A percentile compares a stretch with the other conserved stretches of the same genome.
Evolutionary conservation across 92 coral and sea anemone genomes (phyloP).

Genomic region (Umimayanthus kanabou): DNA sequence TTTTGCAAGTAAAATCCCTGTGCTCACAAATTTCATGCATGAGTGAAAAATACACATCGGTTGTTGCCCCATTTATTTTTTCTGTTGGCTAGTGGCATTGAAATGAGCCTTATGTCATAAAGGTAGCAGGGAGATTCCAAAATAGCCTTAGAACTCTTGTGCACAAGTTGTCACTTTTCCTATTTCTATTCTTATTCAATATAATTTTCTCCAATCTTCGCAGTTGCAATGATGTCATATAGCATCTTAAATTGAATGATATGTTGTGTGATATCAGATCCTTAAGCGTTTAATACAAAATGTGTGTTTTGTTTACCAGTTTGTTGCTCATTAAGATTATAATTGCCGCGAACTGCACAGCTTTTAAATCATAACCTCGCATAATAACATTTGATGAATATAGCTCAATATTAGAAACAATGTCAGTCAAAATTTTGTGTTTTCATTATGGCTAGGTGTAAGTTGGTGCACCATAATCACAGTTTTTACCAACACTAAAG

Average conservation of each 20-base stretch:
- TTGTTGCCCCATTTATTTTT: background rate
- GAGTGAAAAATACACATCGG: background rate
- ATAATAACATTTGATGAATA: background rate
- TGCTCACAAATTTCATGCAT: background rate
- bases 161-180: background rate
- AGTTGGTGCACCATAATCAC: no score
- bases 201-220: background rate
- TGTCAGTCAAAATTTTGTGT: no score
- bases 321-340: background rate
- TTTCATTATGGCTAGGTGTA: no score
- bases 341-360: background rate
- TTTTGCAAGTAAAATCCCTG: background rate
- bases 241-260: background rate
- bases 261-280: background rate
- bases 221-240: conserved; percentile 3
- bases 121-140: background rate
- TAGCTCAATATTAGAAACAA: no score
- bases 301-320: background rate
- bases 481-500: no score
- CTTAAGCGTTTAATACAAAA: background rate
- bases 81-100: background rate
- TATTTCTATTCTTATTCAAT: background rate
- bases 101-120: background rate
- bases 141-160: background rate
- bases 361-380: background rate